Conservation (phyloP, 2,888 invertebrate species). For the Parnassius apollo region DNA sequence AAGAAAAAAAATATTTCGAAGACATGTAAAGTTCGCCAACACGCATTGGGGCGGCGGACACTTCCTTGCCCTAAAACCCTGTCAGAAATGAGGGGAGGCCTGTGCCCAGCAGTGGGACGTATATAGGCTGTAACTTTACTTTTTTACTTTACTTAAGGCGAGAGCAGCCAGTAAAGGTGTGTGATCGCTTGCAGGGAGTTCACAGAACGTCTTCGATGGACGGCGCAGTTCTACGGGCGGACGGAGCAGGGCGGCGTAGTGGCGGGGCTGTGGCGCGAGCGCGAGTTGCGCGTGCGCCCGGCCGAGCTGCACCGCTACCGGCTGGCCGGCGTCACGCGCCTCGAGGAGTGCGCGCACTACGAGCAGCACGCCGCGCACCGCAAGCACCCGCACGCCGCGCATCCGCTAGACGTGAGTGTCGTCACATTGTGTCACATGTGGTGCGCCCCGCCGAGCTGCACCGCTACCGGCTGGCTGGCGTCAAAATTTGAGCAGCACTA, state of each 20-base stretch:
- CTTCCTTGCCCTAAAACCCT: too few species aligned
- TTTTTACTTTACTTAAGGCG: too few species aligned
- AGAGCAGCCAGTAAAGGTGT: background rate
- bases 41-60: too few species aligned
- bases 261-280: conserved; percentile 89
- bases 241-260: conserved; percentile 91
- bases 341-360: conserved; percentile 93
- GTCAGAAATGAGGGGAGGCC: too few species aligned
- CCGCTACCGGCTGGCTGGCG: conserved; percentile 91
- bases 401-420: conserved; percentile 78
- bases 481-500: too few species aligned
- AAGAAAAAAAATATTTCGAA: too few species aligned
- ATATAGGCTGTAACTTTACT: too few species aligned
- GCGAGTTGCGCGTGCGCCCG: conserved; percentile 90
- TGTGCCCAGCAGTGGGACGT: too few species aligned
- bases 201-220: conserved; percentile 90
- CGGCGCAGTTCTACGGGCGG: conserved; percentile 93
- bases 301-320: conserved; percentile 91
- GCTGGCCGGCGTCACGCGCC: conserved; percentile 90
- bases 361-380: conserved; percentile 88
- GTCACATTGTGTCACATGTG: background rate
- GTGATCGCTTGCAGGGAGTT: conserved; percentile 82
- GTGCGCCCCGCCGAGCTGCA: conserved; percentile 90
- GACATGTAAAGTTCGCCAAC: too few species aligned
- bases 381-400: conserved; percentile 74